A percentile compares a stretch with the other conserved stretches of the same genome.
These are phyloP conservation scores for Spheniscus humboldti DNA, from an alignment of 2,797 vertebrate genomes.

Conservation along the genomic window DNA sequence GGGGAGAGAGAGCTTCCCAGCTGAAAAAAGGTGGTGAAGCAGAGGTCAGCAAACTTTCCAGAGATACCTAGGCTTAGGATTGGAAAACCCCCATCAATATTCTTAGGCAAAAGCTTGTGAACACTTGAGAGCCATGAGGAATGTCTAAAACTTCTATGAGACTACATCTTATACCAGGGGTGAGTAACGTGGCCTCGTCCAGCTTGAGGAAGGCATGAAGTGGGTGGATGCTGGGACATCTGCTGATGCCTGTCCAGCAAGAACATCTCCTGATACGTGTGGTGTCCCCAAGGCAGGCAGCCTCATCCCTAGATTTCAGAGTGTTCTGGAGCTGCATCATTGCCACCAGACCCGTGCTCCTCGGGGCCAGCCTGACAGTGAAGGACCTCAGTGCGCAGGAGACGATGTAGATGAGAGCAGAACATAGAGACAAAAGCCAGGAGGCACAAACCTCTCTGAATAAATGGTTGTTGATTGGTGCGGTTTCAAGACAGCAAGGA, in stretches of 20 bases:
- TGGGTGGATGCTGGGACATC: not conserved
- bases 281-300: not conserved
- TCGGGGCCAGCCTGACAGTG: accelerated
- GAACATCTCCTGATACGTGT: not conserved
- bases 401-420: not conserved
- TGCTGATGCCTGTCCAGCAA: not conserved
- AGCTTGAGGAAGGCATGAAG: not conserved
- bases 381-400: not conserved
- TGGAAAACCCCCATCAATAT: not conserved
- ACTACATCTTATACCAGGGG: no score
- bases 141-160: not conserved
- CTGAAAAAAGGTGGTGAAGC: not conserved
- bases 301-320: not conserved
- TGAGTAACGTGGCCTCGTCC: not conserved
- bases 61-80: not conserved
- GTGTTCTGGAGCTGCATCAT: not conserved
- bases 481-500: not conserved
- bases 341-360: not conserved
- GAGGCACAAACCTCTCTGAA: not conserved
- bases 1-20: not conserved
- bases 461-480: not conserved
- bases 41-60: not conserved
- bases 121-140: not conserved
- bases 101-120: not conserved
- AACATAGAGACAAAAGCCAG: not conserved